Evolutionary conservation across 2,797 vertebrate genomes (phyloP).

Genomic region (Etheostoma nigrum): DNA sequence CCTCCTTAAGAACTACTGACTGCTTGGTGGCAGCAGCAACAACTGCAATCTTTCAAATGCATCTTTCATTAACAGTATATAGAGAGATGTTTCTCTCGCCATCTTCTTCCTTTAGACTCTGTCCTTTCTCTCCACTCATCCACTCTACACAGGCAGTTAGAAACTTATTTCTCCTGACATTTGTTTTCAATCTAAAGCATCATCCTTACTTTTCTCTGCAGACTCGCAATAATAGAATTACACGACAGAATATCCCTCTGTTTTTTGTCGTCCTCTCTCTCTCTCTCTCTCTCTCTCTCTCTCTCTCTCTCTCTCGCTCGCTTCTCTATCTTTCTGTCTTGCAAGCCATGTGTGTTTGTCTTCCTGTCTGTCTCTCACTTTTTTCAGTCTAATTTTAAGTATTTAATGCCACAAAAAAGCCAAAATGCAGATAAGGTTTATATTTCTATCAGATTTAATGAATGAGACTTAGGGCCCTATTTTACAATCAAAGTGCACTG

Average conservation of each 20-base stretch:
- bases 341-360: slow-evolving; percentile 17
- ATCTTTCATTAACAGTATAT: not conserved
- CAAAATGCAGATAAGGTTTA: too few relatives aligned
- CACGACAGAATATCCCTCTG: slow-evolving; percentile 54
- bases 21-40: not conserved
- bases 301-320: slow-evolving; percentile 20
- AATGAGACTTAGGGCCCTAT: not conserved
- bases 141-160: slow-evolving; percentile 37
- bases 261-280: slow-evolving; percentile 48
- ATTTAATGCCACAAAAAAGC: not conserved
- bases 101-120: slow-evolving; percentile 1
- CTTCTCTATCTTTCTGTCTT: slow-evolving; percentile 19
- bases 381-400: not conserved
- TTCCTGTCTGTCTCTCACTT: slow-evolving; percentile 20
- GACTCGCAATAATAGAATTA: slow-evolving; percentile 83
- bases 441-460: not conserved
- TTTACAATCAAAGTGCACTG: too few relatives aligned
- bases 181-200: slow-evolving; percentile 85
- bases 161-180: slow-evolving; percentile 81
- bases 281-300: slow-evolving; percentile 8
- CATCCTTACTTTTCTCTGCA: slow-evolving; percentile 77
- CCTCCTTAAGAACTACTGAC: not conserved
- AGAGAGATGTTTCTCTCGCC: not conserved
- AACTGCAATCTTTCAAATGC: not conserved
- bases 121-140: slow-evolving; percentile 16